Evolutionary conservation across 1,140 invertebrate species (phyloP).

Genomic region (Dicyema japonicum): DNA sequence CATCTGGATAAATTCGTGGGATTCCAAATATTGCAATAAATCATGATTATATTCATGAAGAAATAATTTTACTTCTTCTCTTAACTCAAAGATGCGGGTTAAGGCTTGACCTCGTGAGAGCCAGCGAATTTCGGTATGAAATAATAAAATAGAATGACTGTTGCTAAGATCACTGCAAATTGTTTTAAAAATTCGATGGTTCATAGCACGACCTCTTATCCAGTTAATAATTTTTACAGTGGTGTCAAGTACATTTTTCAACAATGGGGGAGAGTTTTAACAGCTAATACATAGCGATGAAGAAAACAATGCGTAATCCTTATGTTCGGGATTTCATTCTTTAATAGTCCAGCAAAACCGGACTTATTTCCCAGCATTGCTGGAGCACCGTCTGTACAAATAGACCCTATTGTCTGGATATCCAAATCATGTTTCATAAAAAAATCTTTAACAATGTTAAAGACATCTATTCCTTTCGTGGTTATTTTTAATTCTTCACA

Average conservation of each 20-base stretch:
- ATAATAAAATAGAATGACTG: slow-evolving; percentile 4
- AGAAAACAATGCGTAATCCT: slow-evolving; percentile 8
- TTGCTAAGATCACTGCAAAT: slow-evolving; percentile 6
- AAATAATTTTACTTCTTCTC: too few relatives aligned
- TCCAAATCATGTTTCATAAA: slow-evolving; percentile 4
- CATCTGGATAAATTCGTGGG: too few relatives aligned
- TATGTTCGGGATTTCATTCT: slow-evolving; percentile 5
- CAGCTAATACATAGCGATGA: slow-evolving; percentile 7
- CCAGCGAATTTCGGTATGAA: too few relatives aligned
- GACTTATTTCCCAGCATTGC: slow-evolving; percentile 7
- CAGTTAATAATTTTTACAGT: slow-evolving; percentile 8
- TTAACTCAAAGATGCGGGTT: too few relatives aligned
- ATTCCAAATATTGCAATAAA: too few relatives aligned
- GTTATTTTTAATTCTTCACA: slow-evolving; percentile 6
- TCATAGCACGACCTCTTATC: slow-evolving; percentile 7
- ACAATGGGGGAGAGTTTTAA: slow-evolving; percentile 6
- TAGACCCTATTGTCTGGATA: slow-evolving; percentile 5
- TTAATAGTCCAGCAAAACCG: slow-evolving; percentile 7
- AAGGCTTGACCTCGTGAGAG: too few relatives aligned
- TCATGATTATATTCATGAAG: too few relatives aligned
- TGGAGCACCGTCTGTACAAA: slow-evolving; percentile 9
- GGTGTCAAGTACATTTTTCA: slow-evolving; percentile 6
- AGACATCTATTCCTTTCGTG: slow-evolving; percentile 4
- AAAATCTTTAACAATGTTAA: slow-evolving; percentile 5
- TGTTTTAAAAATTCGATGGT: slow-evolving; percentile 6